phyloP scores from a whole-genome alignment of 2,888 invertebrate genomes.

The Mermis nigrescens region DNA sequence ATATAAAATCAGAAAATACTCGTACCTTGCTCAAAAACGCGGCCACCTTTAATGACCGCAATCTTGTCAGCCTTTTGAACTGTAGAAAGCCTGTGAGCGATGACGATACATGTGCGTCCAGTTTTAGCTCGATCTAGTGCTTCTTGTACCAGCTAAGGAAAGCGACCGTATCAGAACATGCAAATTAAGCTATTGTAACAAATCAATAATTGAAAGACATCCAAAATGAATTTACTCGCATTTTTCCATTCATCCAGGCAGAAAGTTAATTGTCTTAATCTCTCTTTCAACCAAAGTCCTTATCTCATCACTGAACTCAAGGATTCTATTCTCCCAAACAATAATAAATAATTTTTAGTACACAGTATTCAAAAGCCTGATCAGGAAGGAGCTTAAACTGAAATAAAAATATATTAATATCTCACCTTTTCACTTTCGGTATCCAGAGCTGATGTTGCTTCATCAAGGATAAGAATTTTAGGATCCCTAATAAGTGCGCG shows the following conservation, averaged over 20 bases:
- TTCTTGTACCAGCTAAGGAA: constrained; percentile 55
- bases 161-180: not conserved
- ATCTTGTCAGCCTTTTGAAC: constrained; percentile 37
- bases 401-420: not conserved
- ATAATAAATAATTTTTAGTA: not conserved
- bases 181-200: too few relatives aligned
- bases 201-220: too few relatives aligned
- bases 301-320: not conserved
- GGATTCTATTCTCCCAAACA: not conserved
- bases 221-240: too few relatives aligned
- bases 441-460: constrained; percentile 36
- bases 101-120: constrained; percentile 36
- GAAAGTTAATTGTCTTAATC: too few relatives aligned
- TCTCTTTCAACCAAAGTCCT: too few relatives aligned
- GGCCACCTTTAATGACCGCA: constrained; percentile 31
- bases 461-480: constrained; percentile 33
- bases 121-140: constrained; percentile 46
- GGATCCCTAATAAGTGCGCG: constrained; percentile 34
- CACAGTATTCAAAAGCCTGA: not conserved
- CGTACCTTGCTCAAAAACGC: constrained; percentile 42
- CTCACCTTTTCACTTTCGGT: constrained; percentile 33
- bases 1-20: not conserved
- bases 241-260: too few relatives aligned
- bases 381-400: not conserved
- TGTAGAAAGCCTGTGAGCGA: constrained; percentile 39